Conservation (phyloP, 2,888 invertebrate species). For the Pyrrhosoma nymphula region DNA sequence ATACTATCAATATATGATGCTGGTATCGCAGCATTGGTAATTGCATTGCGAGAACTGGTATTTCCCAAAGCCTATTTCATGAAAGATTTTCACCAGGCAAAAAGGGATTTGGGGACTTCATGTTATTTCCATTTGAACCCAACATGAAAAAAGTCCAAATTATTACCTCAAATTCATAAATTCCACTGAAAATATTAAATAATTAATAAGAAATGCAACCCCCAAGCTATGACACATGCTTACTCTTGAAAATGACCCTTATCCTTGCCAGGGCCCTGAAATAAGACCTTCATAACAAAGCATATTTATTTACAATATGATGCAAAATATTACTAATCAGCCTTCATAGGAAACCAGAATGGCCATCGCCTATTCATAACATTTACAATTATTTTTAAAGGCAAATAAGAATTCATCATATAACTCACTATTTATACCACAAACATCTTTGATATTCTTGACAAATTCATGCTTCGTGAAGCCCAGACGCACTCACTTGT, state of each 20-base stretch:
- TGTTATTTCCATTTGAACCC: not conserved
- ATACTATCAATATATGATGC: too few relatives aligned
- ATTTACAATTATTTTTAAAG: not conserved
- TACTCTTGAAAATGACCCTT: not conserved
- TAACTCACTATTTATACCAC: conserved; percentile 1
- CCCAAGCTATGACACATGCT: not conserved
- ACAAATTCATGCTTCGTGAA: conserved; percentile 52
- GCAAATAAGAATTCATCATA: not conserved
- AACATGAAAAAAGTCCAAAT: not conserved
- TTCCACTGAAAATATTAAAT: not conserved
- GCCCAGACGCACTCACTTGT: conserved; percentile 81
- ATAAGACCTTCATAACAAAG: not conserved
- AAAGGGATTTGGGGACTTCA: not conserved
- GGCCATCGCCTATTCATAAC: not conserved
- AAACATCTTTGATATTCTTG: conserved; percentile 58
- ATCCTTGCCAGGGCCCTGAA: not conserved
- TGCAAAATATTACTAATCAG: not conserved
- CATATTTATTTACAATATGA: not conserved
- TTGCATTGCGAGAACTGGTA: too few relatives aligned
- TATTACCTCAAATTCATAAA: too few relatives aligned
- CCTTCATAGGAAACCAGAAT: not conserved
- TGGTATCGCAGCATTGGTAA: too few relatives aligned
- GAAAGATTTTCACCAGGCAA: too few relatives aligned
- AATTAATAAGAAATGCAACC: not conserved
- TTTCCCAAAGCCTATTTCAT: too few relatives aligned